Evolutionary conservation across 2,888 invertebrate species (phyloP), one percentile per base, ranked within the genome.

Genomic region (Agriopis aurantiaria): DNA sequence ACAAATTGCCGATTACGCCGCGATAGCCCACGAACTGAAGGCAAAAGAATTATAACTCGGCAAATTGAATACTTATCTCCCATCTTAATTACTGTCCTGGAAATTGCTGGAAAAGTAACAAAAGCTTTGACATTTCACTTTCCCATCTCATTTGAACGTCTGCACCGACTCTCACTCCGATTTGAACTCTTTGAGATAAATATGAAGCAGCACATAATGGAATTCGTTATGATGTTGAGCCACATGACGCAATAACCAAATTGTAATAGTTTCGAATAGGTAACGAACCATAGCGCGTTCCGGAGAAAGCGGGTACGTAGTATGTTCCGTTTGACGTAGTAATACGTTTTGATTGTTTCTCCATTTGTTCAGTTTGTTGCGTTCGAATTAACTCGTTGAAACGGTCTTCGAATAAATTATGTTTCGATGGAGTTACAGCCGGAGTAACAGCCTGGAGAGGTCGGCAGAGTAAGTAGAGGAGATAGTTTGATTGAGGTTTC

Each of bases 281-380:
- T 80, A 82, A 80, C 81, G 80, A 81, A 77, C 74, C 82, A 78
- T 75, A 78, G 71, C 70, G 73, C 62, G 69, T 70, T 70, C 70
- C 82, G 75, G 77, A 75, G 77, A 77, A 77, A 77, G 77, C 72
- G 51, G 51, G 45, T 43, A 62, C 17, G 43, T 52, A 62, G 43
- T 52, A 55, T 63, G 59, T 69, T 65, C 51, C 62, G 68, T 72
- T 72, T 72, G 68, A 68, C 69, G 68, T 58, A 59, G 60, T 60
- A 65, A 72, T 65, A 68, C 49, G 68, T 70, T 68, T 53, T 68
- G 68, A 68, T 72, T 72, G 71, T 68, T 68, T 63, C 65, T 72
- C 17, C 57, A 62, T 68, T 72, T 65, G 71, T 61, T 63, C 53
- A 61, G 65, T 58, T 59, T 62, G 70, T 66, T 70, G 57, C 5